Conservation (phyloP, 2,113 vertebrate species). For the Alligator mississippiensis region DNA sequence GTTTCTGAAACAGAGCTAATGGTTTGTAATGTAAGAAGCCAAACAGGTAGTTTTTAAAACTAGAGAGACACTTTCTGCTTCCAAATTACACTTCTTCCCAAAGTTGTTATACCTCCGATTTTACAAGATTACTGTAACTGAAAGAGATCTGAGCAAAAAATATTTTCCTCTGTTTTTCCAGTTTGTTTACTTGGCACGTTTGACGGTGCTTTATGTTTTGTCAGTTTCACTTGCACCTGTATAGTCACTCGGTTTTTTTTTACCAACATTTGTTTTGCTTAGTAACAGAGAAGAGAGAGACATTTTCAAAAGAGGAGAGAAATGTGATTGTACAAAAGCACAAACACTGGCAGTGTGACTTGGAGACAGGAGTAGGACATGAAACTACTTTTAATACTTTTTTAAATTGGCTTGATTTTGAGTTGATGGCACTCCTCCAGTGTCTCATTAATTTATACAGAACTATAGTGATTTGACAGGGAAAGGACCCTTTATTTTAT, state of each 20-base stretch:
- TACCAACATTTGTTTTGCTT: constrained; percentile 2
- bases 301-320: not conserved
- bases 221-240: constrained; percentile 34
- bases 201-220: constrained; percentile 20
- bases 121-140: not conserved
- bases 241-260: constrained; percentile 40
- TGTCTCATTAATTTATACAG: not conserved
- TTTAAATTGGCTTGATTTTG: not conserved
- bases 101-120: not conserved
- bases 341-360: constrained; percentile 7
- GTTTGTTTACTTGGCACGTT: not conserved
- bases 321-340: not conserved
- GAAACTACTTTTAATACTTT: not conserved
- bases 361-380: not conserved
- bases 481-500: not conserved
- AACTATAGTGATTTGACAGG: not conserved
- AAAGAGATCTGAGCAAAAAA: not conserved
- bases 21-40: not conserved
- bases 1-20: not conserved
- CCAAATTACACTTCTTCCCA: not conserved
- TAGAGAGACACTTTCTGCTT: not conserved
- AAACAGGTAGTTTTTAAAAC: not conserved
- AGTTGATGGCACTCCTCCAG: not conserved
- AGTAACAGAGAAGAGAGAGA: constrained; percentile 33
- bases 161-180: constrained; percentile 17